Conservation (phyloP, 2,888 invertebrate species). For the Diarsia mendica region DNA sequence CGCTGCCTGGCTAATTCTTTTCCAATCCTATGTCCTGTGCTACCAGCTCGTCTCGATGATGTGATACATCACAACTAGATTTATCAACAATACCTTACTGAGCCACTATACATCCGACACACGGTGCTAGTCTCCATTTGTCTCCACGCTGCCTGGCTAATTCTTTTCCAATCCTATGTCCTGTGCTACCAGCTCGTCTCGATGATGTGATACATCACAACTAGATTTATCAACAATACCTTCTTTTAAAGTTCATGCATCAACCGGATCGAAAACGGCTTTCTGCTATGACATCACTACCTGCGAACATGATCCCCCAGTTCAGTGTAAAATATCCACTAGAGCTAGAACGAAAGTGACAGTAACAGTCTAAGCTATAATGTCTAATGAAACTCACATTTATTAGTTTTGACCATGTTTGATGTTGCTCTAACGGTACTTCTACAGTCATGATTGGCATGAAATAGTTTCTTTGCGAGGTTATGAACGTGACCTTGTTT, state of each 20-base stretch:
- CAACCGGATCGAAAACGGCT: neutral
- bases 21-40: neutral
- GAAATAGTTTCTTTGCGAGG: constrained; percentile 21
- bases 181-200: neutral
- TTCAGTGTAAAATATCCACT: constrained; percentile 11
- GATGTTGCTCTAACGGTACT: constrained; percentile 34
- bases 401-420: constrained; percentile 31
- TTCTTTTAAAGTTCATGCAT: neutral
- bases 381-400: constrained; percentile 24
- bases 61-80: too few species aligned
- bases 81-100: too few species aligned
- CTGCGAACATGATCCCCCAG: constrained; percentile 8
- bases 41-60: neutral
- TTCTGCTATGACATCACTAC: neutral
- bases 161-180: neutral
- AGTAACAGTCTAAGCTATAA: constrained; percentile 10
- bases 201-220: neutral
- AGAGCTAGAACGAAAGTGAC: constrained; percentile 38
- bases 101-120: neutral
- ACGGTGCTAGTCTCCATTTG: neutral
- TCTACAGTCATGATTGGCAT: constrained; percentile 16
- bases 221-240: neutral
- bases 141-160: neutral
- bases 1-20: neutral
- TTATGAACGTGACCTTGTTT: constrained; percentile 35